Conservation (phyloP, 2,888 invertebrate genomes). For the Cantharis lateralis region DNA sequence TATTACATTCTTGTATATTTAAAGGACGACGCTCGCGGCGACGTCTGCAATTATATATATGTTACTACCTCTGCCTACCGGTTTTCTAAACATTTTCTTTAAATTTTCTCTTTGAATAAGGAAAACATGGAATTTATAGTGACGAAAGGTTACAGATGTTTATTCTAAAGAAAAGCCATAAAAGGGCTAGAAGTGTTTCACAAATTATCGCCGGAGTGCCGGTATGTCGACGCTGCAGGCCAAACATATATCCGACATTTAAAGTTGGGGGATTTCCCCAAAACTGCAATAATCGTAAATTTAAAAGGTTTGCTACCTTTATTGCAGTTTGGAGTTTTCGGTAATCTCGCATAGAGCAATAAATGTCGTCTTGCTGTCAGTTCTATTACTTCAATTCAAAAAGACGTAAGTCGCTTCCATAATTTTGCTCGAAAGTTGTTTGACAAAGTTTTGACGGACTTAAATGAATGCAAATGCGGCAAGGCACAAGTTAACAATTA, state of each 20-base stretch:
- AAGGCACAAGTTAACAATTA: slow-evolving; percentile 15
- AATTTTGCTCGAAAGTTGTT: not conserved
- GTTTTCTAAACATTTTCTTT: not conserved
- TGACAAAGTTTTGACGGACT: not conserved
- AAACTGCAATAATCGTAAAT: slow-evolving; percentile 46
- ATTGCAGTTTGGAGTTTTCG: slow-evolving; percentile 43
- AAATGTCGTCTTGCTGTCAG: slow-evolving; percentile 28
- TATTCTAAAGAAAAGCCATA: slow-evolving; percentile 18
- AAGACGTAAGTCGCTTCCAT: slow-evolving; percentile 8
- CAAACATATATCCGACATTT: slow-evolving; percentile 28
- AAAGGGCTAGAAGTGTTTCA: slow-evolving; percentile 16
- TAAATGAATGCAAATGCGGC: slow-evolving; percentile 7
- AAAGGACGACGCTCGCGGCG: not conserved
- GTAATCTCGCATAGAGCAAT: slow-evolving; percentile 39
- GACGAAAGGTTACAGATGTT: slow-evolving; percentile 6
- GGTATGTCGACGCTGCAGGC: slow-evolving; percentile 17
- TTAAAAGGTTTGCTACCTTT: slow-evolving; percentile 41
- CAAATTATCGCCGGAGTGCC: slow-evolving; percentile 15
- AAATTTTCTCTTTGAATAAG: not conserved
- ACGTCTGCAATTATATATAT: not conserved
- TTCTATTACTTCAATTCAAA: slow-evolving; percentile 22
- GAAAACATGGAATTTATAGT: not conserved
- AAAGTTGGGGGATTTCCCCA: slow-evolving; percentile 38
- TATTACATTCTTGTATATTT: no score
- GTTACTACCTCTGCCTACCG: not conserved